A percentile compares a stretch with the other conserved stretches of the same genome.
These are phyloP conservation scores for Megaceryle alcyon DNA, from an alignment of 2,797 vertebrate genomes.

Conservation along the genomic window DNA sequence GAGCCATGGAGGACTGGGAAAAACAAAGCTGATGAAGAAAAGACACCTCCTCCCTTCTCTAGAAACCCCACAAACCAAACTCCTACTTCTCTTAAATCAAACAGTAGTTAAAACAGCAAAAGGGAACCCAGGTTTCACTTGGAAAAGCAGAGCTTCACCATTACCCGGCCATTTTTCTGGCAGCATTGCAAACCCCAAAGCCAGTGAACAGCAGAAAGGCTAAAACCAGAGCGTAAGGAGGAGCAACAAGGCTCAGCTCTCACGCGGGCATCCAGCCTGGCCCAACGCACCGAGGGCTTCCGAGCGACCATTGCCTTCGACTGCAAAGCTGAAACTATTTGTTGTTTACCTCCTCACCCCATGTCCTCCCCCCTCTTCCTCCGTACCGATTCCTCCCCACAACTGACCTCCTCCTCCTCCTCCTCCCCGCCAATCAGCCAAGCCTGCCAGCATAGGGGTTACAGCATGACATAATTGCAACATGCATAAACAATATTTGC, in stretches of 20 bases:
- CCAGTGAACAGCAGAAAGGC: not conserved
- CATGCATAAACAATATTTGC: constrained; percentile 81
- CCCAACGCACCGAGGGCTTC: not conserved
- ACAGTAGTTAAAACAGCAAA: not conserved
- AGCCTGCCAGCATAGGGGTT: constrained; percentile 67
- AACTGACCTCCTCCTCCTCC: constrained; percentile 45
- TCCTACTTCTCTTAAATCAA: not conserved
- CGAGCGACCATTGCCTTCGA: not conserved
- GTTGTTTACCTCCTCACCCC: not conserved
- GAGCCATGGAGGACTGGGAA: fast-evolving
- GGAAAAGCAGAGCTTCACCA: not conserved
- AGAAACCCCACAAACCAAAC: not conserved
- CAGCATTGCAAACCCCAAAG: not conserved
- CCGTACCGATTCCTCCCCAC: not conserved
- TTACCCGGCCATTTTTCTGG: not conserved
- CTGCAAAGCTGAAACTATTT: not conserved
- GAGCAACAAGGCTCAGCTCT: not conserved
- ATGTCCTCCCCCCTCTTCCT: not conserved
- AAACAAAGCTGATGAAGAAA: fast-evolving
- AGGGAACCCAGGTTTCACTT: not conserved
- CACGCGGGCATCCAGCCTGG: not conserved
- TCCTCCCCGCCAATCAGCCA: constrained; percentile 55
- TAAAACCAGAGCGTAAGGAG: not conserved
- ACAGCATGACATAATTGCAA: constrained; percentile 82
- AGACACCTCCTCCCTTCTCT: fast-evolving